Conservation (phyloP, 2,113 vertebrate genomes). For the Pseudorasbora parva region DNA sequence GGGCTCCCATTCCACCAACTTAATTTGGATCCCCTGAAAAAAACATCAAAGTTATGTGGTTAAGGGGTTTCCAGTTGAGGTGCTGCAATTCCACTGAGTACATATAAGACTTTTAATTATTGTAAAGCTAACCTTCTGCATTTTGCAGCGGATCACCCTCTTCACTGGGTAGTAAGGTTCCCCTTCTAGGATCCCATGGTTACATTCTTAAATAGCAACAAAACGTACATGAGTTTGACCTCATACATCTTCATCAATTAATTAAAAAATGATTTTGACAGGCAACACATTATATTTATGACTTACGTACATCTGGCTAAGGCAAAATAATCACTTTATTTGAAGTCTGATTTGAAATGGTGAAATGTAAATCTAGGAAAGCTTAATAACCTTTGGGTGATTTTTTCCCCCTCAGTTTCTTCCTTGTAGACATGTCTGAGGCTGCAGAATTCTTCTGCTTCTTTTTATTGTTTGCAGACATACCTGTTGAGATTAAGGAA, state of each 20-base stretch:
- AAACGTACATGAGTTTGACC: not conserved
- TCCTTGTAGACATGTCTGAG: not conserved
- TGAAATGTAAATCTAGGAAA: not conserved
- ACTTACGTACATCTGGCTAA: not conserved
- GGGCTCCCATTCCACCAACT: too few relatives aligned
- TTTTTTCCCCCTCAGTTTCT: not conserved
- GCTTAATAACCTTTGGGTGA: conserved; percentile 4
- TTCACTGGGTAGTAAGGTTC: not conserved
- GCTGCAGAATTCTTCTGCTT: not conserved
- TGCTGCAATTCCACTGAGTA: not conserved
- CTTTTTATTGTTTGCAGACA: not conserved
- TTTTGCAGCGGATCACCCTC: not conserved
- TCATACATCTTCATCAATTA: conserved; percentile 1
- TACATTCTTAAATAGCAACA: conserved; percentile 9
- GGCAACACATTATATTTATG: not conserved
- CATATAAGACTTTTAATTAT: not conserved
- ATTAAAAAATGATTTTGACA: not conserved
- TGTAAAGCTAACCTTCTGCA: conserved; percentile 1
- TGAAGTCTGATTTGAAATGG: conserved; percentile 18
- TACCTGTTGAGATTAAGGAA: not conserved
- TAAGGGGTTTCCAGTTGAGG: not conserved
- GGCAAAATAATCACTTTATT: not conserved
- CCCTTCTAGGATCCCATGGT: conserved; percentile 6
- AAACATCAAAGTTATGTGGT: too few relatives aligned
- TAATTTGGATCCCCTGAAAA: too few relatives aligned